Evolutionary conservation across 2,797 vertebrate species (phyloP).

Genomic region (Muraenolepis orangiensis): DNA sequence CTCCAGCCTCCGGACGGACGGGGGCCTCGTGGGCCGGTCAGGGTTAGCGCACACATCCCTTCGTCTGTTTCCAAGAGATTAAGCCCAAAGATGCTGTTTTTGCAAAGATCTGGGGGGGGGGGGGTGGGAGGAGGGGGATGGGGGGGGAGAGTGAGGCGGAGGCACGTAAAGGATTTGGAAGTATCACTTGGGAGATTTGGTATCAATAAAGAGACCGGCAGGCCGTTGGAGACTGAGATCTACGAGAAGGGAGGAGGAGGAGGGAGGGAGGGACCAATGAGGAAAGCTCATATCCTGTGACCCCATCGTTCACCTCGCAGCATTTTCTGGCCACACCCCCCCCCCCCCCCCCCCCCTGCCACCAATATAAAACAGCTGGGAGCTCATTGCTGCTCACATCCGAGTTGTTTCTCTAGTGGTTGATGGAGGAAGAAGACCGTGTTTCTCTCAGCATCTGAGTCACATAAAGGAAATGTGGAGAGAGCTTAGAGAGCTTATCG

Average conservation of each 20-base stretch:
- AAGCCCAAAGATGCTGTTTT: conserved; percentile 11
- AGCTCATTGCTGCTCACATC: neutral
- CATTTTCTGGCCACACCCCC: neutral
- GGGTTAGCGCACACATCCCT: conserved; percentile 40
- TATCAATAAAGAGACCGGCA: conserved; percentile 61
- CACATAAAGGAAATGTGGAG: neutral
- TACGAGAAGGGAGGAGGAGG: conserved; percentile 37
- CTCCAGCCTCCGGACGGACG: neutral
- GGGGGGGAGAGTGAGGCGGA: conserved; percentile 56
- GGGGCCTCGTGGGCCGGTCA: conserved; percentile 1
- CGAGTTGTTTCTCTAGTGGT: neutral
- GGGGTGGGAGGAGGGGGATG: neutral
- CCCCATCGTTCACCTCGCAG: neutral
- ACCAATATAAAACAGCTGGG: neutral
- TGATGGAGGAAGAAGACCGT: neutral
- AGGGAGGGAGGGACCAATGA: conserved; percentile 23
- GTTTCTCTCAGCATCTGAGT: neutral
- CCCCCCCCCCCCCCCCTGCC: conserved; percentile 2
- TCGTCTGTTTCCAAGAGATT: conserved; percentile 67
- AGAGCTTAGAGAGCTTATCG: conserved; percentile 3
- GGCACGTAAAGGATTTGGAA: conserved; percentile 56
- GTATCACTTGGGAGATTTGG: conserved; percentile 59
- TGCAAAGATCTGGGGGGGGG: too few relatives aligned
- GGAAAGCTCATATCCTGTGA: conserved; percentile 56
- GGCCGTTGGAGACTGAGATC: conserved; percentile 28